A percentile compares a stretch with the other conserved stretches of the same genome.
These are phyloP conservation scores for Pseudomugil tenellus DNA, from an alignment of 2,797 vertebrate genomes.

Conservation along the genomic window DNA sequence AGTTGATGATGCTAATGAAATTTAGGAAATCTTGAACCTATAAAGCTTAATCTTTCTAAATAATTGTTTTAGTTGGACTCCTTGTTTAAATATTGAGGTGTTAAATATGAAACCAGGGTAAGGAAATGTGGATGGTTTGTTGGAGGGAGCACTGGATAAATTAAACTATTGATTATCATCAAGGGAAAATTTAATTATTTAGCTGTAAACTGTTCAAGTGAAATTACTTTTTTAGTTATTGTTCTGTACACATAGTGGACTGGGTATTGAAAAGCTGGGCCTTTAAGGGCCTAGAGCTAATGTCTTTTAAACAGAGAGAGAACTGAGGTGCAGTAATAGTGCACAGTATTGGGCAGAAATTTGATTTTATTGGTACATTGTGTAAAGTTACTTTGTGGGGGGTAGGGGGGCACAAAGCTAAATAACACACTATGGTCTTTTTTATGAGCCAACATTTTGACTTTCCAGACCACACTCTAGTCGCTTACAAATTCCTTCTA, in stretches of 20 bases:
- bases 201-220: neutral
- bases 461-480: neutral
- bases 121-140: neutral
- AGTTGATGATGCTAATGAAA: neutral
- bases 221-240: neutral
- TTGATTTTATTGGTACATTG: neutral
- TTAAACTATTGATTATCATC: neutral
- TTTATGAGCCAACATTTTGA: neutral
- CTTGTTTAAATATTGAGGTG: neutral
- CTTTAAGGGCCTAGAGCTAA: neutral
- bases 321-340: neutral
- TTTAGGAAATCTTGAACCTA: neutral
- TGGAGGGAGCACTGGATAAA: neutral
- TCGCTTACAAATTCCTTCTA: neutral
- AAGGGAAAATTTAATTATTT: neutral
- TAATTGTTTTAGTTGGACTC: neutral
- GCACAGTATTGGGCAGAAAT: neutral
- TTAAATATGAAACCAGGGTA: neutral
- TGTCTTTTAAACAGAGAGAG: neutral
- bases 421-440: neutral
- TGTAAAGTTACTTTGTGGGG: neutral
- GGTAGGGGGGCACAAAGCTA: neutral
- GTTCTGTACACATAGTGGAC: neutral
- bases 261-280: neutral
- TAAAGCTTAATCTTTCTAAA: neutral